Conservation (phyloP, 2,113 vertebrate species). For the Callipepla squamata region DNA sequence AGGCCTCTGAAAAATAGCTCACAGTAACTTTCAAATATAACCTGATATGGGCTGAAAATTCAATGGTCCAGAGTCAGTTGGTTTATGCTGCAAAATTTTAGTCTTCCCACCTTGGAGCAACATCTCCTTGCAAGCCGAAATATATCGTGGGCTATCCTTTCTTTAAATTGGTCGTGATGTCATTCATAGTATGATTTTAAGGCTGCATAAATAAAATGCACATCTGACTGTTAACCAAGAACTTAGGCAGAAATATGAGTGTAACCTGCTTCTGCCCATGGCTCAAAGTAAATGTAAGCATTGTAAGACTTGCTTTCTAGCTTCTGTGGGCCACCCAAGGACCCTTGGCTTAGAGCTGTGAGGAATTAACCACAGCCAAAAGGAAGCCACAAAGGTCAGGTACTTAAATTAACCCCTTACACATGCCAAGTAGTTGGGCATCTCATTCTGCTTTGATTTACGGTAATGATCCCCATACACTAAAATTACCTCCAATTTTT, state of each 20-base stretch:
- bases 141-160: background rate
- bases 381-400: background rate
- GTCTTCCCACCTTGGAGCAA: background rate
- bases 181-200: background rate
- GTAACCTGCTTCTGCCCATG: background rate
- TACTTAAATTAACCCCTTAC: background rate
- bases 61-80: background rate
- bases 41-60: background rate
- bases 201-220: background rate
- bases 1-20: background rate
- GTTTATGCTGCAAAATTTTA: background rate
- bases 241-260: background rate
- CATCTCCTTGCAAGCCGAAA: background rate
- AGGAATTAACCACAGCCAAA: slow-evolving; percentile 2
- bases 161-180: background rate
- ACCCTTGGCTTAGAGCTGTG: background rate
- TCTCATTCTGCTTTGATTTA: background rate
- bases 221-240: background rate
- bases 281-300: background rate
- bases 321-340: background rate
- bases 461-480: background rate
- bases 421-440: background rate
- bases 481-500: background rate
- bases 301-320: background rate
- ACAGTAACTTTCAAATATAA: background rate